Conservation (phyloP, 1,140 invertebrate species). For the Microvelia longipes region DNA sequence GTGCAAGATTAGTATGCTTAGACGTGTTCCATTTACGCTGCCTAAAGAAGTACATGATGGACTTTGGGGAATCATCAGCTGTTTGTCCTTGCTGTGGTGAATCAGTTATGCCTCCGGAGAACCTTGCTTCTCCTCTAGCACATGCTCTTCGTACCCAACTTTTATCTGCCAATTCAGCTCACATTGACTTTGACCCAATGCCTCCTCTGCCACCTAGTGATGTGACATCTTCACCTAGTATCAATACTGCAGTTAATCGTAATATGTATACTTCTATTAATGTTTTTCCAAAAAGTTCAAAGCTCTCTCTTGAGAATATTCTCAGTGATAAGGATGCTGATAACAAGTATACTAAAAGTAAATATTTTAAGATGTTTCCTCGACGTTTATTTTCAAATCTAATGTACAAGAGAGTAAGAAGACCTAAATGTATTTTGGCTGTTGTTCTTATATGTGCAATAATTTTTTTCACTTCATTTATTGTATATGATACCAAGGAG, state of each 20-base stretch:
- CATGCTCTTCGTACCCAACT: not conserved
- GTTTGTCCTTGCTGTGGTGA: not conserved
- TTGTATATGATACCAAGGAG: not conserved
- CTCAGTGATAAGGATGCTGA: not conserved
- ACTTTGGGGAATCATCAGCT: not conserved
- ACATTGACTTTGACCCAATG: not conserved
- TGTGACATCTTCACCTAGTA: not conserved
- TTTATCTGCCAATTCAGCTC: not conserved
- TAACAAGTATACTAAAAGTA: not conserved
- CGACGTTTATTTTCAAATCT: not conserved
- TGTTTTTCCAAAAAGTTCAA: not conserved
- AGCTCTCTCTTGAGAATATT: not conserved
- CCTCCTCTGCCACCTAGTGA: not conserved
- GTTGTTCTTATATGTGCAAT: not conserved
- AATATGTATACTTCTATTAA: not conserved
- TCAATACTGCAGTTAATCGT: not conserved
- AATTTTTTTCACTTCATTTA: not conserved
- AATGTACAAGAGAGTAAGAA: not conserved
- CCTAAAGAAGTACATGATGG: not conserved
- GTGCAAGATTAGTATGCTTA: slow-evolving; percentile 69
- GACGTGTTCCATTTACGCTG: not conserved
- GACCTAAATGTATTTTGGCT: not conserved
- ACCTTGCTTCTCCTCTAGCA: not conserved
- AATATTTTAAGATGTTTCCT: not conserved
- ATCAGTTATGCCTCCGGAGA: not conserved